These are phyloP conservation scores for Cisticola juncidis DNA, from an alignment of 2,113 vertebrate genomes.

Conservation along the genomic window DNA sequence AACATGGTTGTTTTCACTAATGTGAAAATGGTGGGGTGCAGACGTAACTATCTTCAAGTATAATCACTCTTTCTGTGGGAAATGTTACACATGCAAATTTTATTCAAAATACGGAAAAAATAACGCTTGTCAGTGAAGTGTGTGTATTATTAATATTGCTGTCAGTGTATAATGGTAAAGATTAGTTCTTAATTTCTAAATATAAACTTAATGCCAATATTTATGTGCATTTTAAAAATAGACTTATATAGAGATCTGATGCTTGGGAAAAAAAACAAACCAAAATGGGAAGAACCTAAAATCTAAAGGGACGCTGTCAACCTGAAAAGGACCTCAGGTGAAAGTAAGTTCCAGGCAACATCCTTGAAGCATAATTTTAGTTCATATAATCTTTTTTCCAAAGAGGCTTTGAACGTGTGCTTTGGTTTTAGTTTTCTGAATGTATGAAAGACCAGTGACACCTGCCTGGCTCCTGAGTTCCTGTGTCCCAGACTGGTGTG, in stretches of 20 bases:
- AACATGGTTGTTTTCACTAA: slow-evolving; percentile 48
- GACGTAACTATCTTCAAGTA: slow-evolving; percentile 30
- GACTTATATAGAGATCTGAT: neutral
- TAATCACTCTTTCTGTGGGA: slow-evolving; percentile 54
- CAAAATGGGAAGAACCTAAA: neutral
- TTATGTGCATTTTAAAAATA: slow-evolving; percentile 49
- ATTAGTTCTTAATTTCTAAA: slow-evolving; percentile 51
- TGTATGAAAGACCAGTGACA: neutral
- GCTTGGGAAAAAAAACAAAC: neutral
- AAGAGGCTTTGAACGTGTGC: neutral
- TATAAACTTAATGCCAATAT: slow-evolving; percentile 6
- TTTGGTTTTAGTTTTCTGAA: neutral
- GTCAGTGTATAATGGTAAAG: slow-evolving; percentile 66
- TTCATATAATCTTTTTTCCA: neutral
- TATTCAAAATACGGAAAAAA: slow-evolving; percentile 41
- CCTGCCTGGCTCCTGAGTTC: slow-evolving; percentile 31
- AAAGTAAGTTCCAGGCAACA: slow-evolving; percentile 21
- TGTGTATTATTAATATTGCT: slow-evolving; percentile 70
- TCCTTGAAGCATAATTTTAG: neutral
- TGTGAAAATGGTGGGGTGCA: slow-evolving; percentile 59
- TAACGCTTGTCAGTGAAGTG: slow-evolving; percentile 56
- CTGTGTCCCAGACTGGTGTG: neutral
- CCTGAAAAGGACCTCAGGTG: neutral
- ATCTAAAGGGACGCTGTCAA: neutral
- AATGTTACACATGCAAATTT: slow-evolving; percentile 42